Evolutionary conservation across 2,888 invertebrate genomes (phyloP), one percentile per base, ranked within the genome.

Genomic region (Cinara cedri): DNA sequence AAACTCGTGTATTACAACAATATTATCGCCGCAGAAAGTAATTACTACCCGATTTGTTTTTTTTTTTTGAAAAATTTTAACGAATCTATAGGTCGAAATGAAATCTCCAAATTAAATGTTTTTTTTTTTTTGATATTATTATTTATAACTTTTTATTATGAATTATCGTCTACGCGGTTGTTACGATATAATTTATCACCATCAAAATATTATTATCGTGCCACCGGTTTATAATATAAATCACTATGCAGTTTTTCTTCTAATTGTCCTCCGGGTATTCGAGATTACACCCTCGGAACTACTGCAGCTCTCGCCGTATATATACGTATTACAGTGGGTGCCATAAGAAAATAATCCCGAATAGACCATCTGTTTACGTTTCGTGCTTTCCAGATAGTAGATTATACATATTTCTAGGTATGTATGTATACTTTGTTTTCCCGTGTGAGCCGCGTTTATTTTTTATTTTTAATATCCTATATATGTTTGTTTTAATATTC

Each of bases 191-290:
- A 49, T 72, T 72, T 19, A 72, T 60, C 60, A 19, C 26, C 13
- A 46, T 26, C 3, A n/a, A 60, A 72, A 60, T 62, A 19, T 3
- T 34, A 34, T 34, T 34, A 34, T 34, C 6, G 6, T 19, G 60
- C 72, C 49, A 72, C 49, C 26, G 46, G 46, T 63, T 54, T 63
- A 49, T n/a, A n/a, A n/a, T n/a, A 75, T 72, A 34, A 65, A 57
- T 66, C 55, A 42, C 19, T 46, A 57, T 9, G 55, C 26, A 60
- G 26, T 62, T 34, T 24, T 62, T 62, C 26, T 57, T 13, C 8
- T 19, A 10, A n/a, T 60, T 63, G 19, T 65, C 46, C 57, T 76
- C n/a, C 55, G 19, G 76, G 34, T 44, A 68, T 76, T 51, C 26
- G 6, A 46, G 46, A 66, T 76, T 66, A 44, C 21, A 71, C 24